Evolutionary conservation across 2,113 vertebrate genomes (phyloP), one percentile per base, ranked within the genome.

Genomic region (Hylia prasina): DNA sequence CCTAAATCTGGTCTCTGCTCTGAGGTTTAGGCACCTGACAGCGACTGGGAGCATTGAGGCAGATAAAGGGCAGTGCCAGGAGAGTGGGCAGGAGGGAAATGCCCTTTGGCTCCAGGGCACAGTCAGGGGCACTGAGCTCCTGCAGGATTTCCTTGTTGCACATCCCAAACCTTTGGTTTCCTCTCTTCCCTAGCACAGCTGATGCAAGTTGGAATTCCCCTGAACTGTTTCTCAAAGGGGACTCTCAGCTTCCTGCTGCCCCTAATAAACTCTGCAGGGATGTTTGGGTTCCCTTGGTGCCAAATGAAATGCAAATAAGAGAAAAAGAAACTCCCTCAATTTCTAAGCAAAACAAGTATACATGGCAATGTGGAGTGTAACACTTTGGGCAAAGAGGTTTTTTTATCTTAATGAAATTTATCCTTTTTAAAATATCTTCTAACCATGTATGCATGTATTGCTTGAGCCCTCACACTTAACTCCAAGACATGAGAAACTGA

Each of bases 201-300:
- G 25, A 17, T 47, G 33, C 4, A 7, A 21, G 18, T 4, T 57
- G 85, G 66, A 90, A 66, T 25, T 15, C 8, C 21, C 3, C 3
- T 30, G 28, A 31, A 12, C 30, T 48, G 30, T 51, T 66, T 33
- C 50, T 39, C 27, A 16, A 16, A n/a, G 60, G 35, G 30, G 50
- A 4, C 33, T 47, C 20, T 24, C 44, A 22, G 20, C 23, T 93
- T 64, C 31, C 65, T 56, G 15, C 3, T 60, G 37, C 48, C 18
- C 24, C 11, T 66, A 22, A 47, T 9, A 24, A 1, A 2, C 10
- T 33, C 10, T 25, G 17, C n/a, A 57, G 37, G 23, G 16, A 17
- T 0, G 0, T 25, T 65, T 33, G 13, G 68, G 45, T 39, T 53
- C 30, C 21, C 35, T 24, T 66, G 39, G 13, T 47, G 37, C 16